Base-by-base conservation (phyloP, 2,888 invertebrate species). In the Drosophila recens region DNA sequence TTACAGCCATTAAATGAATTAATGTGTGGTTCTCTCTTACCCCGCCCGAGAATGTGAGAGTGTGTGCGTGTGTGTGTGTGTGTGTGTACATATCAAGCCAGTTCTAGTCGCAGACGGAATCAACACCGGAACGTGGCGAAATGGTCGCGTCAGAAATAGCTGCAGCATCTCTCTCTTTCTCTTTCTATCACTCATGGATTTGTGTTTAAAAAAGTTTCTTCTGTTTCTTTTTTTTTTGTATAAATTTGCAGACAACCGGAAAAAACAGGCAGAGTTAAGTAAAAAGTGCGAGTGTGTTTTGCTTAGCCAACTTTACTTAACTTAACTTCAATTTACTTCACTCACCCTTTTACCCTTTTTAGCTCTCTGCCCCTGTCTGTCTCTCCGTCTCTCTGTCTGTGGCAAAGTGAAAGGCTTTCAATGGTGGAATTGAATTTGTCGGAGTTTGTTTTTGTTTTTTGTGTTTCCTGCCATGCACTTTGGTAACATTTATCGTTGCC, bases 1-100 rank as follows among this genome's bases (percentile, higher is more conserved):
- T 72, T 64, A 73, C 78, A 79, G 64, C 69, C 76, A 75, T 80
- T 86, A 83, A 88, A 74, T 86, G 75, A 88, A 79, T 85, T 88
- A 88, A 84, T 80, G 80, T 72, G 69, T 58, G 64, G 46, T 36
- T 36, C 58, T 46, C 54, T 36, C 17, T 10, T 43, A n/a, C 23
- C 4, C 45, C 20, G 38, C 48, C 33, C 10, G 27, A n/a, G 20
- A n/a, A 23, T 64, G 59, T 33, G 57, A 33, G 52, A 43, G 23
- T 4, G n/a, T 38, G 36, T 27, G 38, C 5, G 45, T 30, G 51
- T 9, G 34, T 64, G 61, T 42, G 57, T n/a, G n/a, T n/a, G n/a
- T n/a, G n/a, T n/a, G n/a, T 40, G 36, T 45, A 27, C 40, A 49
- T 45, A 59, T 40, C 48, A 49, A 48, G 48, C n/a, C 38, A 9